Conservation (phyloP, 2,888 invertebrate species). For the Epirrita christyi region DNA sequence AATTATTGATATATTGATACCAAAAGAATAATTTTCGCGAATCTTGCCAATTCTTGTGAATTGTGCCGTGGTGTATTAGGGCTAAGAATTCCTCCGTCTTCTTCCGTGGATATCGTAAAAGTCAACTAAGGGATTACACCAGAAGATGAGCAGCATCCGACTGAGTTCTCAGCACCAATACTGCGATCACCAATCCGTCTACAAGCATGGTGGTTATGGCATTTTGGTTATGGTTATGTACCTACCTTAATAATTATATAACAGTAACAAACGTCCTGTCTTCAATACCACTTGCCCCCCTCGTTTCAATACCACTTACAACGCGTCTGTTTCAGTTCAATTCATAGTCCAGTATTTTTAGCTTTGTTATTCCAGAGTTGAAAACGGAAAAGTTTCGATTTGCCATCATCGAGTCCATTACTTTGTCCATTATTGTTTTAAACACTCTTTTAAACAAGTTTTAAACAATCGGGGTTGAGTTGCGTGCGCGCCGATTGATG, state of each 20-base stretch:
- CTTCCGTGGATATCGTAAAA: no score
- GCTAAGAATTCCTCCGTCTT: no score
- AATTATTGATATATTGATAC: background rate
- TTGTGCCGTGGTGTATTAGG: no score
- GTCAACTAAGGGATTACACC: no score
- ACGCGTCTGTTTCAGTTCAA: slow-evolving; percentile 32
- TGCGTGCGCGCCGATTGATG: slow-evolving; percentile 44
- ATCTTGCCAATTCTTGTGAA: no score
- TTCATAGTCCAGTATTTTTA: slow-evolving; percentile 39
- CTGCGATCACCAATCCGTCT: no score
- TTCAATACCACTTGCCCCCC: background rate
- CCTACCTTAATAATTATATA: no score
- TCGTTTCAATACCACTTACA: background rate
- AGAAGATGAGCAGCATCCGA: no score
- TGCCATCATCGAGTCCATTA: slow-evolving; percentile 42
- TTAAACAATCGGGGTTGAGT: slow-evolving; percentile 34
- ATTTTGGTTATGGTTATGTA: no score
- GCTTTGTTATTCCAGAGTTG: slow-evolving; percentile 48
- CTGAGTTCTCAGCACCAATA: no score
- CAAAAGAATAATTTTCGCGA: no score
- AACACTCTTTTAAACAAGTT: slow-evolving; percentile 26
- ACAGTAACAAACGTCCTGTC: background rate
- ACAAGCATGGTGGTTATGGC: no score
- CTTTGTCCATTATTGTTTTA: slow-evolving; percentile 43
- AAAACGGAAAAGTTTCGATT: slow-evolving; percentile 39